Percentiles rank a stretch among this genome's conserved stretches.
phyloP scores from a whole-genome alignment of 2,888 invertebrate genomes.

The Dermolepida albohirtum region DNA sequence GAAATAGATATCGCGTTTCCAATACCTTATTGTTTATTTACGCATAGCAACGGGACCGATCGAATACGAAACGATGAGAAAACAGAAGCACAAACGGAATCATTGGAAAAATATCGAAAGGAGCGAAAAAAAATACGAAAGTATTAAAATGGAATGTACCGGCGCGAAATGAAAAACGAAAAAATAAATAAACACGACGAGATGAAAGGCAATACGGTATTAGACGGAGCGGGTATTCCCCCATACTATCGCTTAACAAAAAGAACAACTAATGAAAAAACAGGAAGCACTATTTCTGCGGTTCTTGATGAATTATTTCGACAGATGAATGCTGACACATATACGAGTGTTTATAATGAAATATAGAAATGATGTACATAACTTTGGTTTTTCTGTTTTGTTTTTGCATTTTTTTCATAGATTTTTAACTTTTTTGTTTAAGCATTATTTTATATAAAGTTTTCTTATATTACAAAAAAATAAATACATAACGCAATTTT shows the following conservation, averaged over 20 bases:
- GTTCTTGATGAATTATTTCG: background rate
- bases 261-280: background rate
- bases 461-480: no score
- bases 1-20: conserved; percentile 6
- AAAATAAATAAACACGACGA: background rate
- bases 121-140: background rate
- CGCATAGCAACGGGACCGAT: background rate
- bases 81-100: conserved; percentile 23
- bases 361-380: no score
- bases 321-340: no score
- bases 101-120: background rate
- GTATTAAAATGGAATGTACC: conserved; percentile 12
- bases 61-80: conserved; percentile 25
- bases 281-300: conserved; percentile 5
- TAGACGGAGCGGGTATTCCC: background rate
- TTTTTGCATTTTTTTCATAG: no score
- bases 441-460: no score
- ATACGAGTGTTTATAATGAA: no score
- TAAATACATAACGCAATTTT: no score
- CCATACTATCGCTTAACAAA: background rate
- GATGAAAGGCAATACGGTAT: background rate
- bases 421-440: no score
- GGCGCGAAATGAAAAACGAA: background rate
- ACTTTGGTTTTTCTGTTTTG: no score
- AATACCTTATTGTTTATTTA: conserved; percentile 15